These are phyloP conservation scores for Penaeus chinensis DNA, from an alignment of 1,140 invertebrate species.

Conservation along the genomic window DNA sequence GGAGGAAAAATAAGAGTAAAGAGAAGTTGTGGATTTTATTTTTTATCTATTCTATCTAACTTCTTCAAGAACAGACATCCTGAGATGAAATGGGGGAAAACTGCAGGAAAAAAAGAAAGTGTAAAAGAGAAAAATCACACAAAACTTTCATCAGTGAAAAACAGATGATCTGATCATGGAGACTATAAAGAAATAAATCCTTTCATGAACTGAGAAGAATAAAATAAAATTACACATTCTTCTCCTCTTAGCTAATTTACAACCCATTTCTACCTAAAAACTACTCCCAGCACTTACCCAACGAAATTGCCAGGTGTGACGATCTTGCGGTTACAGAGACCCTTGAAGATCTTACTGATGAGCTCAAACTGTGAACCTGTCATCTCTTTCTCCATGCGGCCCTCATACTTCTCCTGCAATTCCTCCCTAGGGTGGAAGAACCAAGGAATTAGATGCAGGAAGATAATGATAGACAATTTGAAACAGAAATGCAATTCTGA, in stretches of 20 bases:
- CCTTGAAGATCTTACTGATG: conserved; percentile 95
- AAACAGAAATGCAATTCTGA: not conserved
- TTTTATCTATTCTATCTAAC: too few species aligned
- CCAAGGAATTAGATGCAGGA: too few species aligned
- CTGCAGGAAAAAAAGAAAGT: too few species aligned
- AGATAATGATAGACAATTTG: conserved; percentile 75
- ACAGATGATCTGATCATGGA: too few species aligned
- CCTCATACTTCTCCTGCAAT: conserved; percentile 93
- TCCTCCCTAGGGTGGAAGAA: conserved; percentile 86
- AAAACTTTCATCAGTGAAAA: too few species aligned
- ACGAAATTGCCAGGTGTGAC: conserved; percentile 93
- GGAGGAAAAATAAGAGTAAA: conserved; percentile 33
- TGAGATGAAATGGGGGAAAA: too few species aligned
- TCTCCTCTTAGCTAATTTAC: not conserved
- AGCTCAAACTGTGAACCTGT: conserved; percentile 95
- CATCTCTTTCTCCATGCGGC: conserved; percentile 90
- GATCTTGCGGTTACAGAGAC: conserved; percentile 92
- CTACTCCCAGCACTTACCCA: conserved; percentile 75
- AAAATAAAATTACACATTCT: not conserved
- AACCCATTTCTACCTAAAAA: conserved; percentile 36
- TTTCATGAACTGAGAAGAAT: not conserved
- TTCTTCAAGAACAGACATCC: too few species aligned
- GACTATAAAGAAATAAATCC: not conserved
- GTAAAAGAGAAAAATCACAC: too few species aligned
- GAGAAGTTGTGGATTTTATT: too few species aligned